phyloP scores from a whole-genome alignment of 2,888 invertebrate genomes.

The Leptopilina syphax region DNA sequence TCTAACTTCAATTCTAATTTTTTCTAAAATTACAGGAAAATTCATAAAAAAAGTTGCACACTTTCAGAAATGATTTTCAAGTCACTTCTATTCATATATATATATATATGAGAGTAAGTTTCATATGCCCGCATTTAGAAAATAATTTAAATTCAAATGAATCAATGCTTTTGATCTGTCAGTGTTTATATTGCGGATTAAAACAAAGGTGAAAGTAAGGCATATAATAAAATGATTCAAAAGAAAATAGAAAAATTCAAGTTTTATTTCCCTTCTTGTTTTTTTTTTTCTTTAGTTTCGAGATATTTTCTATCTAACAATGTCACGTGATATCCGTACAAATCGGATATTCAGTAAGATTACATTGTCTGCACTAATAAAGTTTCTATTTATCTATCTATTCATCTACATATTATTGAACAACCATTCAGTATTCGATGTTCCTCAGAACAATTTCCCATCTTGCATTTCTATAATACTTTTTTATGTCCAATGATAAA shows the following conservation, averaged over 20 bases:
- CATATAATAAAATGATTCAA: conserved; percentile 1
- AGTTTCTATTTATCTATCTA: conserved; percentile 54
- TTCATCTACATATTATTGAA: conserved; percentile 50
- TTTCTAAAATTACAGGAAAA: no score
- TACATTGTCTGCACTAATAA: conserved; percentile 56
- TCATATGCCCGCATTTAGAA: conserved; percentile 12
- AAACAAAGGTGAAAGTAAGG: conserved; percentile 39
- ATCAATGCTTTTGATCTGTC: conserved; percentile 31
- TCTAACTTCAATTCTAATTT: no score
- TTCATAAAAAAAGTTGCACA: no score
- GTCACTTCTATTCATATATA: no score
- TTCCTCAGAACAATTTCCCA: conserved; percentile 39
- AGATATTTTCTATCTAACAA: conserved; percentile 34
- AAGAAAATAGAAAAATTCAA: not conserved
- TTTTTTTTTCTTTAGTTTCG: conserved; percentile 7
- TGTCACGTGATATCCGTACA: conserved; percentile 47
- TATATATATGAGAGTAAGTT: no score
- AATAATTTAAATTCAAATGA: conserved; percentile 33
- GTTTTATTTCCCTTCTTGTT: not conserved
- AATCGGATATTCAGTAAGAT: conserved; percentile 44
- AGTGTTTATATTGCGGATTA: conserved; percentile 1
- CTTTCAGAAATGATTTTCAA: no score
- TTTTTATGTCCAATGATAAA: conserved; percentile 45
- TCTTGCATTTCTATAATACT: conserved; percentile 16
- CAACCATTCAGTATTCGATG: conserved; percentile 39